These are phyloP conservation scores for Gallinago nigripennis DNA, from an alignment of 2,797 vertebrate species.

Conservation along the genomic window DNA sequence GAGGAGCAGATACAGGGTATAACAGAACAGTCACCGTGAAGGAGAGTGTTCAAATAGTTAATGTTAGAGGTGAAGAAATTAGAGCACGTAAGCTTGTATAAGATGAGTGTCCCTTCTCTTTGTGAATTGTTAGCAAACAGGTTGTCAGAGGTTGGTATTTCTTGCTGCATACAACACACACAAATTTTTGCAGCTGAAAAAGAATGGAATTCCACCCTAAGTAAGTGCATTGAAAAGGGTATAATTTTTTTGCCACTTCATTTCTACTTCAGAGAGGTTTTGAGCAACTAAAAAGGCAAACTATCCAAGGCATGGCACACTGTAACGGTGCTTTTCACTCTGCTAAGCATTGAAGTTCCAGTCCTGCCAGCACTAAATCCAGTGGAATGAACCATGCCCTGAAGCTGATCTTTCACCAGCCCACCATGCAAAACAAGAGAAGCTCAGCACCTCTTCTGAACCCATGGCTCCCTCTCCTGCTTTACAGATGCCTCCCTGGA, in stretches of 20 bases:
- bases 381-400: not conserved
- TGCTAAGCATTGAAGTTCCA: not conserved
- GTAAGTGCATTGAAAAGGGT: not conserved
- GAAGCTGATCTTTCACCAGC: not conserved
- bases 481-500: not conserved
- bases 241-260: not conserved
- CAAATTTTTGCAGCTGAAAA: not conserved
- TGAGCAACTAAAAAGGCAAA: not conserved
- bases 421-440: not conserved
- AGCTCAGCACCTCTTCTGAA: not conserved
- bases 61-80: not conserved
- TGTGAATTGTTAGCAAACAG: not conserved
- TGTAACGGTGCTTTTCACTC: not conserved
- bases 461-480: not conserved
- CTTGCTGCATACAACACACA: not conserved
- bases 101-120: not conserved
- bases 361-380: not conserved
- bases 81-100: not conserved
- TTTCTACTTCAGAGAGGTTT: not conserved
- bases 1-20: not conserved
- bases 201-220: not conserved
- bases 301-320: not conserved
- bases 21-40: not conserved
- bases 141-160: not conserved
- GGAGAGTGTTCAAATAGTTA: not conserved